These are phyloP conservation scores for Scartelaos histophorus DNA, from an alignment of 2,113 vertebrate species.

Conservation along the genomic window DNA sequence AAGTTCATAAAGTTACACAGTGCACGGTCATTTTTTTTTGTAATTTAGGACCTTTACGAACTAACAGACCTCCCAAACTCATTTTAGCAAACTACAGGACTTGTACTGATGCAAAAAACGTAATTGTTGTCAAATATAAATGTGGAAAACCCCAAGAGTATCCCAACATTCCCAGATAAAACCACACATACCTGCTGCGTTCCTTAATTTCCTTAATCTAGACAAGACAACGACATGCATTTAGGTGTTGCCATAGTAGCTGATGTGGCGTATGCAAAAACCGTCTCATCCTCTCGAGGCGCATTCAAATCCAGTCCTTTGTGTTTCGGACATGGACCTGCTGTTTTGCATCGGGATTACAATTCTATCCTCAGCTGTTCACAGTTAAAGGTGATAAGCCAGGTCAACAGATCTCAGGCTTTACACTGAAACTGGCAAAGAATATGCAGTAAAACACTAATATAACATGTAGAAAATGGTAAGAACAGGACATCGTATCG, in stretches of 20 bases:
- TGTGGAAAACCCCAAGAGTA: not conserved
- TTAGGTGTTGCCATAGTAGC: conserved; percentile 9
- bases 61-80: not conserved
- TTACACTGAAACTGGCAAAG: not conserved
- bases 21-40: too few relatives aligned
- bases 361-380: conserved; percentile 5
- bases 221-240: not conserved
- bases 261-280: conserved; percentile 4
- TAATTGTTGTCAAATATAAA: too few relatives aligned
- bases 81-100: not conserved
- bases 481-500: too few relatives aligned
- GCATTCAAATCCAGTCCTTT: conserved; percentile 1
- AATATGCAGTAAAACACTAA: conserved; percentile 19
- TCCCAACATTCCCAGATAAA: not conserved
- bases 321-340: not conserved
- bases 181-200: not conserved
- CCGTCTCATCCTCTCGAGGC: not conserved
- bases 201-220: not conserved
- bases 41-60: too few relatives aligned
- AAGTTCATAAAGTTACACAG: too few relatives aligned
- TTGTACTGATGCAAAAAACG: not conserved
- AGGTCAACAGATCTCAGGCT: not conserved
- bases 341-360: conserved; percentile 9
- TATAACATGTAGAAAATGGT: too few relatives aligned
- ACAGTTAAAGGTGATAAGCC: conserved; percentile 13